Base-by-base conservation (phyloP, 2,888 invertebrate species). In the Eledona agricola region DNA sequence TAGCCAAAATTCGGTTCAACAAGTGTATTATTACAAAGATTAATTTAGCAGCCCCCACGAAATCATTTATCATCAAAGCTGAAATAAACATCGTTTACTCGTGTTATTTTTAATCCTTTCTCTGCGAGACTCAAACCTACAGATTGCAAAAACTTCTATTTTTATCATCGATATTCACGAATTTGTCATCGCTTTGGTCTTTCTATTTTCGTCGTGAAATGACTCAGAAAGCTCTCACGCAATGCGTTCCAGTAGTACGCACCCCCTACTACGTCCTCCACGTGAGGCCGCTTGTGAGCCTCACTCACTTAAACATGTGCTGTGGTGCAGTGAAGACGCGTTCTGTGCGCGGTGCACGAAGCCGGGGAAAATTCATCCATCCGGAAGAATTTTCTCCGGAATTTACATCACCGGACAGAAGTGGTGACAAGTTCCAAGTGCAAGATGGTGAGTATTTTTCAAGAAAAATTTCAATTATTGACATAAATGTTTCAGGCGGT, bases 161-260 rank as follows among this genome's bases (percentile, higher is more conserved):
- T 28, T 20, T 16, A 42, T n/a, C 25, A n/a, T 4, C 26, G 6
- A 29, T 29, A 12, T 5, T 19, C 5, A 35, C 20, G 10, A 22
- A 34, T 43, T 17, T 6, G 15, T 43, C 38, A 38, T 29, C 31
- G 50, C 32, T 23, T 16, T 25, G 50, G 40, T 25, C 51, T 10
- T 31, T 26, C 34, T 58, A 58, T 58, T 56, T 57, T 50, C 7
- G 19, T 25, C 7, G 13, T 6, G 40, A 52, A 51, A 45, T 66
- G 64, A 66, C 31, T 66, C 66, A 66, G 54, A 61, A 59, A 57
- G 53, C 55, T 56, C 62, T 60, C 62, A 65, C 65, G 61, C 61
- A 56, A 49, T 55, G 60, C 60, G 57, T 57, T 55, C 50, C 54
- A 40, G n/a, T 49, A 23, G 32, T 19, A 49, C 49, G 42, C 54